phyloP scores from a whole-genome alignment of 2,113 vertebrate species.

The Entomyzon cyanotis region DNA sequence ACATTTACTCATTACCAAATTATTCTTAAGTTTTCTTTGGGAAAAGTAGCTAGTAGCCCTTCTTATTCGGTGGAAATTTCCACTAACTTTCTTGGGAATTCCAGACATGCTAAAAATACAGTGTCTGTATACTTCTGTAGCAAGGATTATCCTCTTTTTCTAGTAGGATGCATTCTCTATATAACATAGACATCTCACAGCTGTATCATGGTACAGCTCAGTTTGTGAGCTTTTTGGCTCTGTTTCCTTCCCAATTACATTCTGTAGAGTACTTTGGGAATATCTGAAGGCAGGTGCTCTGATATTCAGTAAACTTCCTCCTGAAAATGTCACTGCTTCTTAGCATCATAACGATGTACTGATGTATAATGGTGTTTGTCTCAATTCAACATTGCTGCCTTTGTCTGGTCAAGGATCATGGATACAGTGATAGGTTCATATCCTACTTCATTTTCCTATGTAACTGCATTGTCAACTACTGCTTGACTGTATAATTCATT shows the following conservation, averaged over 20 bases:
- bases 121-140: background rate
- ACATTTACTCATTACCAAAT: slow-evolving; percentile 14
- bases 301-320: background rate
- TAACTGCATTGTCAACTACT: background rate
- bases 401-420: background rate
- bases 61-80: background rate
- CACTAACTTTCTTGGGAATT: background rate
- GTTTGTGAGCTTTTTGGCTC: background rate
- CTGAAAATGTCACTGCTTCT: background rate
- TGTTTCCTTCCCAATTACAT: background rate
- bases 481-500: background rate
- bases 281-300: background rate
- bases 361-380: background rate
- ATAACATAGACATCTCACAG: background rate
- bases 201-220: background rate
- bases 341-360: background rate
- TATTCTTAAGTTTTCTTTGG: background rate
- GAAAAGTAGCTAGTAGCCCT: background rate
- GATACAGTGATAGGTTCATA: background rate
- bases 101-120: background rate
- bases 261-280: background rate
- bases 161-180: background rate
- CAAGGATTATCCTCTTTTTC: background rate
- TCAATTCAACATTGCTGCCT: background rate
- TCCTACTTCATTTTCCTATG: background rate